Percentiles rank a stretch among this genome's conserved stretches.
Evolutionary conservation across 2,797 vertebrate genomes (phyloP).

Genomic region (Hylomyscus alleni): DNA sequence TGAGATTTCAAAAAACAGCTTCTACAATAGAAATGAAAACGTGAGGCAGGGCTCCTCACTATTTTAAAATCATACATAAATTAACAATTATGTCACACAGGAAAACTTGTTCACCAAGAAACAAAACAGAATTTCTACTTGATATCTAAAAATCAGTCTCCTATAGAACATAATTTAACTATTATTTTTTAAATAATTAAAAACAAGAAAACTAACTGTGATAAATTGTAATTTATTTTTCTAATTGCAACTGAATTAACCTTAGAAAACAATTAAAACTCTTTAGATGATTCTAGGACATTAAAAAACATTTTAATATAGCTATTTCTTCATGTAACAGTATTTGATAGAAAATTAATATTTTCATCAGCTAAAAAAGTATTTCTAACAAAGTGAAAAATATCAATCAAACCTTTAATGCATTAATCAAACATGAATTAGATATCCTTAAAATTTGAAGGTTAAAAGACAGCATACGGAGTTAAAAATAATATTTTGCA

Average conservation of each 20-base stretch:
- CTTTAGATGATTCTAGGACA: slow-evolving; percentile 9
- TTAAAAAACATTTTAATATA: neutral
- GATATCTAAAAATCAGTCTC: neutral
- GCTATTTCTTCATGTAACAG: slow-evolving; percentile 23
- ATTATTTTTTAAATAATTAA: slow-evolving; percentile 5
- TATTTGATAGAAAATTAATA: slow-evolving; percentile 17
- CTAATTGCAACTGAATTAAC: neutral
- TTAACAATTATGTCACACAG: neutral
- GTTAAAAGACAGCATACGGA: neutral
- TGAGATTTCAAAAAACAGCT: neutral
- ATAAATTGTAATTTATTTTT: slow-evolving; percentile 46
- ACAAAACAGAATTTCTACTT: slow-evolving; percentile 24
- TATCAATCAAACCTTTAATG: neutral
- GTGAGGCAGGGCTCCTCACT: neutral
- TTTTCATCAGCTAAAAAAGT: neutral
- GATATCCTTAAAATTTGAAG: slow-evolving; percentile 11
- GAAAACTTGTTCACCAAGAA: slow-evolving; percentile 32
- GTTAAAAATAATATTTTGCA: neutral
- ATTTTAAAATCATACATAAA: slow-evolving; percentile 30
- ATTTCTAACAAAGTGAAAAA: neutral
- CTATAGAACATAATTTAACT: slow-evolving; percentile 30
- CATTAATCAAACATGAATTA: neutral
- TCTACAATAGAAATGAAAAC: slow-evolving; percentile 41
- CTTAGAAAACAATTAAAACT: neutral
- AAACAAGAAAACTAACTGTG: neutral